These are phyloP conservation scores for Platypus cylindrus DNA, from an alignment of 2,888 invertebrate species.

Conservation along the genomic window DNA sequence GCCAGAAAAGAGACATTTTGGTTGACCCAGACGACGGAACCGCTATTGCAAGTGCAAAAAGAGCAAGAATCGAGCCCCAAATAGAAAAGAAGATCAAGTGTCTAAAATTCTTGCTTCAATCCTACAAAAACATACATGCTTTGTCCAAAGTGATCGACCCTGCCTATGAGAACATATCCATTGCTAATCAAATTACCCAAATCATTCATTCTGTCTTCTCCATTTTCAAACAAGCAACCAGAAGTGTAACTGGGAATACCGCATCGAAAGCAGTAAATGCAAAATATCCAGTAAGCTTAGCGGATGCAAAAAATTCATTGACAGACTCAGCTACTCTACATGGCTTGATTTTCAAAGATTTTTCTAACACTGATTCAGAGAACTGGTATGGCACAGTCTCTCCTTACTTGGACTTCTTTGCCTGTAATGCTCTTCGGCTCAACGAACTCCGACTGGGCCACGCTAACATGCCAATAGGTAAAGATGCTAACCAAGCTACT, in stretches of 20 bases:
- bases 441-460: conserved; percentile 15
- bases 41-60: neutral
- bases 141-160: neutral
- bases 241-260: neutral
- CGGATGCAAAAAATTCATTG: neutral
- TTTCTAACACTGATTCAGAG: conserved; percentile 2
- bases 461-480: conserved; percentile 12
- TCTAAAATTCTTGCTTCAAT: neutral
- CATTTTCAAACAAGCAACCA: neutral
- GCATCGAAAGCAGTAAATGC: neutral
- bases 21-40: neutral
- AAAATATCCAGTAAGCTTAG: neutral
- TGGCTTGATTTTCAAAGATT: conserved; percentile 8
- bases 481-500: conserved; percentile 6
- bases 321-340: neutral
- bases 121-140: neutral
- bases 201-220: neutral
- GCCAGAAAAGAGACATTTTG: neutral
- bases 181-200: neutral
- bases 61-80: neutral
- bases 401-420: conserved; percentile 13
- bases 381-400: conserved; percentile 16
- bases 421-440: conserved; percentile 5
- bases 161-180: neutral
- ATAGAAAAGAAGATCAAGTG: neutral